Conservation (phyloP, 2,797 vertebrate genomes). For the Balearica regulorum region DNA sequence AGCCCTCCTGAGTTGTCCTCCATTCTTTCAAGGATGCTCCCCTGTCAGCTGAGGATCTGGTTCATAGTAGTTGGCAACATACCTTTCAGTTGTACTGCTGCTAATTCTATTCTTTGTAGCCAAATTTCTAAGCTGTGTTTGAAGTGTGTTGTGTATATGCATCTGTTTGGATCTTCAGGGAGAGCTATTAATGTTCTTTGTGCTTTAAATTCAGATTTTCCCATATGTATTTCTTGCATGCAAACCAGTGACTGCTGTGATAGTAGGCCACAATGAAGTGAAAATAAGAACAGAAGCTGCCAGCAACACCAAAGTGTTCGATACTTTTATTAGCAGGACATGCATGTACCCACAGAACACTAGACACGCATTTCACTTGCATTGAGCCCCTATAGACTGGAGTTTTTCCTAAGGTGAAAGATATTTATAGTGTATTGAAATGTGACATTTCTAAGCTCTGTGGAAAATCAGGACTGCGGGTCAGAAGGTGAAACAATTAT, state of each 20-base stretch:
- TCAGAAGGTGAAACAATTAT: conserved; percentile 50
- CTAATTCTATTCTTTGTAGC: background rate
- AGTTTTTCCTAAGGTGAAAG: conserved; percentile 14
- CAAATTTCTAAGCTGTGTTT: background rate
- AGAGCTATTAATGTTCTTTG: background rate
- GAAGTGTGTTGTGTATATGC: background rate
- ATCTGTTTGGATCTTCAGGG: background rate
- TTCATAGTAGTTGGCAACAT: background rate
- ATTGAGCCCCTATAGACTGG: background rate
- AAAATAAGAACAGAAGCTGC: background rate
- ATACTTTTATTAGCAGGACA: background rate
- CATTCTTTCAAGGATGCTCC: background rate
- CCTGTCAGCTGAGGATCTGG: background rate
- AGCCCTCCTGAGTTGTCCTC: too few species aligned
- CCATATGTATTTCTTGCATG: background rate
- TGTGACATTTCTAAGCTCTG: conserved; percentile 25
- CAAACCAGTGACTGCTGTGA: background rate
- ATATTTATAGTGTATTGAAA: conserved; percentile 1
- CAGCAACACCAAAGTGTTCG: background rate
- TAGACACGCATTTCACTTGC: background rate
- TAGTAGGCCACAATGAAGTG: background rate
- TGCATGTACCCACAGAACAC: background rate
- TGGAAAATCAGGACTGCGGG: conserved; percentile 11
- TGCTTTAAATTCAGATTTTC: background rate
- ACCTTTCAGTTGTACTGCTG: background rate